Conservation (phyloP, 2,888 invertebrate species). For the Trisateles emortualis region DNA sequence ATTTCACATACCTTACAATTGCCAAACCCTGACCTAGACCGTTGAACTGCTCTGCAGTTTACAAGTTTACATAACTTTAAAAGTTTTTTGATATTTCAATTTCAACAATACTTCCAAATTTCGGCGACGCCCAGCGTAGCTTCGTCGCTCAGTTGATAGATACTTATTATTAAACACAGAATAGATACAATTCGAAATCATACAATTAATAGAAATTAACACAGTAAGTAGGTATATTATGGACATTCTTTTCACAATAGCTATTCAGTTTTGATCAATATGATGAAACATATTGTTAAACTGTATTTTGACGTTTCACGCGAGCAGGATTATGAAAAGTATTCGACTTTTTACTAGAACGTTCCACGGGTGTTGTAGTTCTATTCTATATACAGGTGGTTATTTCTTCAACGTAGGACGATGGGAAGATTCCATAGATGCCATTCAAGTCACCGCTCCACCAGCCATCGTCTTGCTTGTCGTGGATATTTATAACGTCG, state of each 20-base stretch:
- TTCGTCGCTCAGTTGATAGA: too few species aligned
- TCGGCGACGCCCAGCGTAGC: too few species aligned
- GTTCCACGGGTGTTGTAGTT: neutral
- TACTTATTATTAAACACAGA: neutral
- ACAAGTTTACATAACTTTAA: too few species aligned
- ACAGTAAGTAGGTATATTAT: neutral
- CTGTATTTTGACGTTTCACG: constrained; percentile 5
- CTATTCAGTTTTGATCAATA: constrained; percentile 17
- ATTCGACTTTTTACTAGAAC: neutral
- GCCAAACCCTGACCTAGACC: too few species aligned
- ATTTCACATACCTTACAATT: too few species aligned
- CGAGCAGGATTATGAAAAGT: neutral
- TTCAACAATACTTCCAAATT: too few species aligned
- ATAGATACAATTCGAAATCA: neutral
- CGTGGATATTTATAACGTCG: constrained; percentile 95
- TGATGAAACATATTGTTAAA: constrained; percentile 16
- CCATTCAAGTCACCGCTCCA: constrained; percentile 97
- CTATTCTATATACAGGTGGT: constrained; percentile 75
- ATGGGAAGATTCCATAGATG: constrained; percentile 96
- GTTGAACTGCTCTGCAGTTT: too few species aligned
- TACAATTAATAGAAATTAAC: constrained; percentile 1
- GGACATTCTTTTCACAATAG: neutral
- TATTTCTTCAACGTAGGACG: constrained; percentile 96
- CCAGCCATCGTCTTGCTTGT: constrained; percentile 97
- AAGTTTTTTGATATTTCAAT: too few species aligned